Evolutionary conservation across 1,140 invertebrate genomes (phyloP), one percentile per base, ranked within the genome.

Genomic region (Macrostomum lignano): DNA sequence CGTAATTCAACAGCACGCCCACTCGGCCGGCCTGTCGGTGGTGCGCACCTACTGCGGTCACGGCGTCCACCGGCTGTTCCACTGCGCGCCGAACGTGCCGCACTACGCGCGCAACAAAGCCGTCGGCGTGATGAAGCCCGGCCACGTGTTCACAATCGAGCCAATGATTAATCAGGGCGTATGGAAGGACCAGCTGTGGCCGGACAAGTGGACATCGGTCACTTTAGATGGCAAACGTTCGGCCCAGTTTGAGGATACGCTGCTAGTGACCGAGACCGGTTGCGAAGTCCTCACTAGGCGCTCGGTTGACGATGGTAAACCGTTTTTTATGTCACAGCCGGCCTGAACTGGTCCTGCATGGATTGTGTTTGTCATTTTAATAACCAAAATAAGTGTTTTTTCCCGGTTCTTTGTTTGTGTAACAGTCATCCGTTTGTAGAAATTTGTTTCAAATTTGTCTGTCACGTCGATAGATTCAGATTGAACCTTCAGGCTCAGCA

Each of bases 41-140:
- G 88, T 98, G 0, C 65, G 77, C 33, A 81, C 74, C 46, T 96
- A 94, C 51, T 96, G 86, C 58, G 91, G 91, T 5, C 88, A 98
- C 62, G 88, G 88, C 10, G 96, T 96, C 48, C 81, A 94, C 59
- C 67, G 74, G 32, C 60, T 96, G 17, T 98, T 98, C 51, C 88
- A 96, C 47, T 91, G 82, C 25, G 73, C 81, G 3, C 91, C 91
- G 0, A 93, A 79, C 67, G 78, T 98, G 30, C 88, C 88, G 11
- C 91, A 98, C 65, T 98, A 96, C 70, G 82, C 86, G 13, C 93
- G 88, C 64, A 96, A 94, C 53, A 86, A 86, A 58, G 84, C 84
- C 20, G 70, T 93, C 34, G 88, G 88, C 29, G 70, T 96, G 1
- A 94, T 96, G 78, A 91, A 93, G 57, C 66, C 79, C 6, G 88